These are phyloP conservation scores for Coptotermes formosanus DNA, from an alignment of 1,140 invertebrate species.

Conservation along the genomic window DNA sequence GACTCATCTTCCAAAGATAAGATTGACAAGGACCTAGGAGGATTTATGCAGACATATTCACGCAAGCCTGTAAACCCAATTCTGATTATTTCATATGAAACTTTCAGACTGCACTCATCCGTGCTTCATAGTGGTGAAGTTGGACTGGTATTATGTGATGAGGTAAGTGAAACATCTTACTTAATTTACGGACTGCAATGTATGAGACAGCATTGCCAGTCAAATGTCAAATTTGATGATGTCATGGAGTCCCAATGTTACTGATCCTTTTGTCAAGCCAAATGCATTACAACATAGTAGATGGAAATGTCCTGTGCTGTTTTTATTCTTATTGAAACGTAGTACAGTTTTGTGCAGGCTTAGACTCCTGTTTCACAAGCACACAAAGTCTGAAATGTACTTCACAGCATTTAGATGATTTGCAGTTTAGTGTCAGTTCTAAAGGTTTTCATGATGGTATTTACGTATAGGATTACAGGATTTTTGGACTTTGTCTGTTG, in stretches of 20 bases:
- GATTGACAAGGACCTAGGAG: constrained; percentile 79
- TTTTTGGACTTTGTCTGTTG: no score
- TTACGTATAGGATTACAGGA: no score
- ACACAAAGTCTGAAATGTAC: no score
- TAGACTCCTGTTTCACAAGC: no score
- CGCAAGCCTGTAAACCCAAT: constrained; percentile 80
- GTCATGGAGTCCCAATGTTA: not conserved
- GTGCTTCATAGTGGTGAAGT: constrained; percentile 89
- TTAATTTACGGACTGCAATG: not conserved
- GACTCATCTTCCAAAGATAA: constrained; percentile 88
- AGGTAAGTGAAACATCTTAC: constrained; percentile 54
- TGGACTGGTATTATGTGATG: constrained; percentile 96
- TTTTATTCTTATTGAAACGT: no score
- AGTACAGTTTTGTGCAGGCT: no score
- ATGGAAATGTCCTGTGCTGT: no score
- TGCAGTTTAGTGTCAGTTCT: no score
- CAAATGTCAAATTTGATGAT: not conserved
- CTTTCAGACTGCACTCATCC: constrained; percentile 89
- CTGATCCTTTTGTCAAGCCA: no score
- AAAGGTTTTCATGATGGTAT: no score
- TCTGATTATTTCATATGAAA: constrained; percentile 98
- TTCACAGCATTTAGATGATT: no score
- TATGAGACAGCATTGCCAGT: not conserved
- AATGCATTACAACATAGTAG: no score
- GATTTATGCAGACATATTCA: constrained; percentile 63